Evolutionary conservation across 1,140 invertebrate species (phyloP).

Genomic region (Sycophila sp.): DNA sequence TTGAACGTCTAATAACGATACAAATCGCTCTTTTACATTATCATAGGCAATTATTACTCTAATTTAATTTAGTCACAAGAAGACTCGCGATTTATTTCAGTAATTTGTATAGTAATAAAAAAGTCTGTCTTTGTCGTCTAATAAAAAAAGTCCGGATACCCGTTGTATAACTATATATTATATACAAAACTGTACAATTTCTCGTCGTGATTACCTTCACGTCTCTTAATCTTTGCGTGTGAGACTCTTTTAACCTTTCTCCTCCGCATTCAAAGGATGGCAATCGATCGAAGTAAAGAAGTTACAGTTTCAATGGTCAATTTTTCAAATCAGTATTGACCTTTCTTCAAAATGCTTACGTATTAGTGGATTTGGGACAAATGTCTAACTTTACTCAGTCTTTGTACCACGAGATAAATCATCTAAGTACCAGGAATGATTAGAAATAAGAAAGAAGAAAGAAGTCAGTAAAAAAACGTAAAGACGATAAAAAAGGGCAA

Average conservation of each 20-base stretch:
- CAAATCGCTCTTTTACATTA: background rate
- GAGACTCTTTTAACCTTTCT: slow-evolving; percentile 29
- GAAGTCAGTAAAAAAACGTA: background rate
- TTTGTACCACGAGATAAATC: slow-evolving; percentile 25
- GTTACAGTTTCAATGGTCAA: too few relatives aligned
- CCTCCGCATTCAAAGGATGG: slow-evolving; percentile 2
- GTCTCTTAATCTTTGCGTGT: slow-evolving; percentile 19
- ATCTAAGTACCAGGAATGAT: slow-evolving; percentile 34
- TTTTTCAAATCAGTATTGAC: too few relatives aligned
- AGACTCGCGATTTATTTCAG: slow-evolving; percentile 6
- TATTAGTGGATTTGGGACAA: slow-evolving; percentile 20
- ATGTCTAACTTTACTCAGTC: slow-evolving; percentile 27
- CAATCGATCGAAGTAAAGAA: background rate
- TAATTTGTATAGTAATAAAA: slow-evolving; percentile 28
- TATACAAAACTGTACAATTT: slow-evolving; percentile 56
- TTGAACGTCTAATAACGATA: slow-evolving; percentile 19
- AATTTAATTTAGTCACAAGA: slow-evolving; percentile 15
- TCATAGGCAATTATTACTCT: slow-evolving; percentile 4
- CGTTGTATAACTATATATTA: slow-evolving; percentile 46
- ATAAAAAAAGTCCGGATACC: slow-evolving; percentile 38
- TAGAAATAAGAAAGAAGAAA: slow-evolving; percentile 8
- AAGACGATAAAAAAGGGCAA: background rate
- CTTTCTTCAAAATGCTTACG: background rate
- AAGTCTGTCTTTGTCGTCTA: slow-evolving; percentile 24
- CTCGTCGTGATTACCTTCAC: slow-evolving; percentile 39